Evolutionary conservation across 2,113 vertebrate species (phyloP), one percentile per base, ranked within the genome.

Genomic region (Heterotis niloticus): DNA sequence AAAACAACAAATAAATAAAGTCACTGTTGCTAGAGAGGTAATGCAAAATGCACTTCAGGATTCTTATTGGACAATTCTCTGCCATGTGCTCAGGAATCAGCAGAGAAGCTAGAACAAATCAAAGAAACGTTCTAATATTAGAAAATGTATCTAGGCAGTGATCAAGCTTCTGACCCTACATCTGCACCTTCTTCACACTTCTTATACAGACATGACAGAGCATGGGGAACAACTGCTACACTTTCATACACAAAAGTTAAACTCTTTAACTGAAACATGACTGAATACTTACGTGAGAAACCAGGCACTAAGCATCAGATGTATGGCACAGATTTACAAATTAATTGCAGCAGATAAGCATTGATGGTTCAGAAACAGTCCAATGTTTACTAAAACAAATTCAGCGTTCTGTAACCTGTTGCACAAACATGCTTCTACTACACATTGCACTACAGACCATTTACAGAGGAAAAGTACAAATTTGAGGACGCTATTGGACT

Each of bases 81-180:
- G 82, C 90, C 91, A 92, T 90, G 91, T 92, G 91, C 89, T 90
- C 81, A 60, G 64, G 84, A 90, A 88, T 91, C 91, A 91, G 85
- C 86, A 86, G 85, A 88, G 88, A 90, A 88, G 89, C 90, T 75
- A 81, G 85, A 88, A 87, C 91, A 92, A 92, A 92, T 92, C 91
- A 91, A 92, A 88, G 86, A 92, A 92, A 91, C 51, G 88, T 91
- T 91, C 91, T 92, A 92, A 92, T 92, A 92, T 92, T 92, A 92
- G 91, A 92, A 92, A 92, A 92, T 90, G 91, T 92, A 90, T 91
- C 91, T 84, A 90, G 91, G 91, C 91, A 92, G 90, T 82, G 84
- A 89, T 89, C 86, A 90, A 89, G 88, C 82, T 68, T 81, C 81
- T 78, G 88, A 88, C 81, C 84, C 71, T 87, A 87, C 84, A 87